These are phyloP conservation scores for Planococcus citri DNA, from an alignment of 1,140 invertebrate species.

Conservation along the genomic window DNA sequence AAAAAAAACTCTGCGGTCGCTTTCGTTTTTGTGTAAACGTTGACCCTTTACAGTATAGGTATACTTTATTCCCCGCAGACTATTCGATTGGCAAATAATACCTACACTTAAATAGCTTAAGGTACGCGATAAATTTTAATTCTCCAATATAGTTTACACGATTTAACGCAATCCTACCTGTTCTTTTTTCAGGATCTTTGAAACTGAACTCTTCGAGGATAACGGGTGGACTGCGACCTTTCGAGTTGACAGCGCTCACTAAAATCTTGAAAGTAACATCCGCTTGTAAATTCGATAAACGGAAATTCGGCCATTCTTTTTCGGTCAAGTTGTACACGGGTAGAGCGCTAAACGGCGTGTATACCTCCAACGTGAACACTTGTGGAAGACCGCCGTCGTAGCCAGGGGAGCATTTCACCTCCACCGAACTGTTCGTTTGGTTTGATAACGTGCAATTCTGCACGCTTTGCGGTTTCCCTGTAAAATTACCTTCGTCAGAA, in stretches of 20 bases:
- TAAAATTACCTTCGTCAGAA: slow-evolving; percentile 28
- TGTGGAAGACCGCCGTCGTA: slow-evolving; percentile 77
- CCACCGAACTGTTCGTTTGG: slow-evolving; percentile 57
- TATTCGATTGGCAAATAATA: too few relatives aligned
- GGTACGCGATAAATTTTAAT: too few relatives aligned
- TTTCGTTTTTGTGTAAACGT: too few relatives aligned
- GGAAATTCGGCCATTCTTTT: slow-evolving; percentile 49
- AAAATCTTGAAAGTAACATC: slow-evolving; percentile 59
- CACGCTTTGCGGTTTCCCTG: slow-evolving; percentile 59
- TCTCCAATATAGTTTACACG: too few relatives aligned
- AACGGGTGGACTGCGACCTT: slow-evolving; percentile 57
- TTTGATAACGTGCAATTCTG: slow-evolving; percentile 61
- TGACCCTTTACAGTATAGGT: too few relatives aligned
- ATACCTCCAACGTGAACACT: slow-evolving; percentile 63
- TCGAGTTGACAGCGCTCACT: slow-evolving; percentile 63
- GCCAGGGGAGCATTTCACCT: slow-evolving; percentile 58
- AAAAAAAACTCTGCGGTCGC: too few relatives aligned
- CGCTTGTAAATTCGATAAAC: slow-evolving; percentile 46
- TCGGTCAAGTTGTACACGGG: slow-evolving; percentile 51
- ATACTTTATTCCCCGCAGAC: too few relatives aligned
- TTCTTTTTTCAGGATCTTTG: slow-evolving; percentile 63
- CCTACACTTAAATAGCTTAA: too few relatives aligned
- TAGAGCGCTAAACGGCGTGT: slow-evolving; percentile 41
- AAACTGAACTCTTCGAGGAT: slow-evolving; percentile 60
- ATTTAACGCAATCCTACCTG: slow-evolving; percentile 44